Percentiles rank a stretch among this genome's conserved stretches.
Conservation (phyloP, 2,888 invertebrate genomes). For the Dastarcus helophoroides region DNA sequence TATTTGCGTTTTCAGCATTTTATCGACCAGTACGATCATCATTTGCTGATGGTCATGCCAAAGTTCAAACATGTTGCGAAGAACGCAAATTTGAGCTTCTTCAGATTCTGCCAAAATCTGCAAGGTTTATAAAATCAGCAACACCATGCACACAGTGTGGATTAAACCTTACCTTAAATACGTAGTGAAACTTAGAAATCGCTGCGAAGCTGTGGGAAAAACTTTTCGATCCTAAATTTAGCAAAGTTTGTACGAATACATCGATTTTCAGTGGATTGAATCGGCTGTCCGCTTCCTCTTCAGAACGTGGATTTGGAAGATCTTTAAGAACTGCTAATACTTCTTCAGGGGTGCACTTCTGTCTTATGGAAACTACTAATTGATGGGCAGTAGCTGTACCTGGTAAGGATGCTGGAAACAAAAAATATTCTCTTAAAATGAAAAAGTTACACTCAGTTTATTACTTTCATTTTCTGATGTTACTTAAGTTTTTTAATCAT, state of each 20-base stretch:
- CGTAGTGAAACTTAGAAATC: slow-evolving; percentile 91
- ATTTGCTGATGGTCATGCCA: slow-evolving; percentile 96
- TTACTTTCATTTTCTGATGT: too few relatives aligned
- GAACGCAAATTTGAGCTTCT: slow-evolving; percentile 88
- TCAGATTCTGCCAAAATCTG: slow-evolving; percentile 85
- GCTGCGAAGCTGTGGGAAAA: slow-evolving; percentile 98
- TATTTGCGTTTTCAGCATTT: slow-evolving; percentile 93
- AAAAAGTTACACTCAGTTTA: too few relatives aligned
- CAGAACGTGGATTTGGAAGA: slow-evolving; percentile 68
- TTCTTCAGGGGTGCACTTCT: slow-evolving; percentile 84
- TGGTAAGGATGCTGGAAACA: slow-evolving; percentile 54
- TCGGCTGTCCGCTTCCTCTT: slow-evolving; percentile 60
- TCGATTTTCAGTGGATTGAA: slow-evolving; percentile 93
- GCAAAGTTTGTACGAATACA: slow-evolving; percentile 89
- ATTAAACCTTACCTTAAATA: slow-evolving; percentile 58
- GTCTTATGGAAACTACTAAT: slow-evolving; percentile 74
- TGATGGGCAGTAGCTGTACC: slow-evolving; percentile 78
- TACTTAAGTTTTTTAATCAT: too few relatives aligned
- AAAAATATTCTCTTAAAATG: slow-evolving; percentile 11
- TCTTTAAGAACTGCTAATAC: slow-evolving; percentile 78
- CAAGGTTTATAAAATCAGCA: slow-evolving; percentile 16
- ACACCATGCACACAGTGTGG: background rate
- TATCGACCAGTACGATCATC: slow-evolving; percentile 92
- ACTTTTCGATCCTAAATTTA: slow-evolving; percentile 91
- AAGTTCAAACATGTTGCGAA: slow-evolving; percentile 86